phyloP scores from a whole-genome alignment of 2,113 vertebrate species.

The Hippocampus zosterae region DNA sequence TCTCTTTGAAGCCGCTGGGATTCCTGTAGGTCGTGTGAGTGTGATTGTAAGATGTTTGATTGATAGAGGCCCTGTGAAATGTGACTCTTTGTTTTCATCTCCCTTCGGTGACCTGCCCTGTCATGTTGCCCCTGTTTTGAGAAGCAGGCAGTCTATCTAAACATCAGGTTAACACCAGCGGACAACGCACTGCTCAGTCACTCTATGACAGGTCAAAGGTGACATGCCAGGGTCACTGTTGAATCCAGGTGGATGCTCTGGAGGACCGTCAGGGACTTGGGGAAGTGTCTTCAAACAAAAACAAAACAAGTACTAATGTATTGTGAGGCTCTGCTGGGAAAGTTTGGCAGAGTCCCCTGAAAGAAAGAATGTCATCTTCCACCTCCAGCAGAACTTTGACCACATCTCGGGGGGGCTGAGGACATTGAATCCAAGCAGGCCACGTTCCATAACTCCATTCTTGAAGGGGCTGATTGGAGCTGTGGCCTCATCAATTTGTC shows the following conservation, averaged over 20 bases:
- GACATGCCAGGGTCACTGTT: conserved; percentile 33
- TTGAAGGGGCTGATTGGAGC: no score
- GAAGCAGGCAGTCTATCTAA: conserved; percentile 56
- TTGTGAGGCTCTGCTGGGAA: background rate
- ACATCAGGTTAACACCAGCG: conserved; percentile 49
- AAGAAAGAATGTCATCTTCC: no score
- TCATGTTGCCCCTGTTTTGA: conserved; percentile 60
- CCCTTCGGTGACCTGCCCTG: conserved; percentile 54
- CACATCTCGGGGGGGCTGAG: no score
- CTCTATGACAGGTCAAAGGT: conserved; percentile 51
- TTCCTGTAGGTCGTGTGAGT: conserved; percentile 44
- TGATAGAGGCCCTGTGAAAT: conserved; percentile 70
- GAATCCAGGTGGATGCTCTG: conserved; percentile 54
- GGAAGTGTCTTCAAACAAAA: background rate
- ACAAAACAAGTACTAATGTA: conserved; percentile 3
- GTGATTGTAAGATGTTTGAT: conserved; percentile 65
- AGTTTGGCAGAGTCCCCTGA: no score
- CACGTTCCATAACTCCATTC: no score
- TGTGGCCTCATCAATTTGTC: no score
- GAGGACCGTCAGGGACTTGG: conserved; percentile 11
- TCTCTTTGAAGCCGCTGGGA: conserved; percentile 59
- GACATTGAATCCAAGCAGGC: no score
- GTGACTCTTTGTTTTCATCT: conserved; percentile 65
- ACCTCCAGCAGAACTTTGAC: no score
- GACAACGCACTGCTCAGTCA: conserved; percentile 37